Evolutionary conservation across 2,888 invertebrate species (phyloP).

Genomic region (Drosophila multiciliata): DNA sequence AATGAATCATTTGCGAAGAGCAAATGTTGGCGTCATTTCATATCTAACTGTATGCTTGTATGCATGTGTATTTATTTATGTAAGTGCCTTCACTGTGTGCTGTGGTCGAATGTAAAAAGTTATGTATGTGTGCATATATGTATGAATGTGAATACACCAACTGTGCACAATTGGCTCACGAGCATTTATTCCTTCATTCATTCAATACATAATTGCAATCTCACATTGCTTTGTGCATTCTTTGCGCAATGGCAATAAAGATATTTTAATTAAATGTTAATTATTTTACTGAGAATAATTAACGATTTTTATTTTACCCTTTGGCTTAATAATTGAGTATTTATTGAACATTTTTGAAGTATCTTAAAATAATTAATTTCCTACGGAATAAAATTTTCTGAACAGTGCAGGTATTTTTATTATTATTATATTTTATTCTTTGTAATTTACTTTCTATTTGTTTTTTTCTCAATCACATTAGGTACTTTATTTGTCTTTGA

Average conservation of each 20-base stretch:
- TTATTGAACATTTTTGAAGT: neutral
- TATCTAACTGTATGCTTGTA: conserved; percentile 33
- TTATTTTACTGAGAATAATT: neutral
- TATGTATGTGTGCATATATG: conserved; percentile 2
- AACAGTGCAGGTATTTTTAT: neutral
- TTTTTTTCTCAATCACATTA: neutral
- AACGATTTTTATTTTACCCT: too few species aligned
- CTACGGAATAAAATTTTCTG: neutral
- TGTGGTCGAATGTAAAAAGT: conserved; percentile 12
- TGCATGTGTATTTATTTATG: conserved; percentile 19
- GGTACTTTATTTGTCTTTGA: neutral
- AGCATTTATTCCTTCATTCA: conserved; percentile 38
- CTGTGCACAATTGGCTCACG: conserved; percentile 35
- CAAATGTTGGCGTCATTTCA: conserved; percentile 74
- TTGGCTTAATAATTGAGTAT: neutral
- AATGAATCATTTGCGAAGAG: conserved; percentile 75
- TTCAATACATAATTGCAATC: conserved; percentile 46
- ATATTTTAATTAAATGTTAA: neutral
- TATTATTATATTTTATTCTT: neutral
- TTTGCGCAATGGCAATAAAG: neutral
- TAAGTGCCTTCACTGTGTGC: neutral
- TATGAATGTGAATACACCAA: conserved; percentile 6
- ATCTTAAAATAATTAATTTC: neutral
- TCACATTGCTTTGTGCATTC: neutral
- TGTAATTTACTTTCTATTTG: neutral